Percentiles rank a stretch among this genome's conserved stretches.
These are phyloP conservation scores for Drosophila kanapiae DNA, from an alignment of 1,140 invertebrate genomes.

Conservation along the genomic window DNA sequence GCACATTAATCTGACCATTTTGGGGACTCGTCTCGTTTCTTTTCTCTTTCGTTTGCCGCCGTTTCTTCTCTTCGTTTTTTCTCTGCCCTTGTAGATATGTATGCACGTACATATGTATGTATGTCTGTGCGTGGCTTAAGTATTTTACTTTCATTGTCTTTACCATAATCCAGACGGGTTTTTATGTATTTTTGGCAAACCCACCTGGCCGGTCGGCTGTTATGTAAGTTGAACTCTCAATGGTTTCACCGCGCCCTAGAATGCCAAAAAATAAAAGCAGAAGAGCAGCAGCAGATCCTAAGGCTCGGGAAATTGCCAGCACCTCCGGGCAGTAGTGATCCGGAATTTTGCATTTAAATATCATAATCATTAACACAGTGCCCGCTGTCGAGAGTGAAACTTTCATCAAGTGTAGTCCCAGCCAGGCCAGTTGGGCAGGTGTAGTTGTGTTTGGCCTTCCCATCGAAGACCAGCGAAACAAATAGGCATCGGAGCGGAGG, in stretches of 20 bases:
- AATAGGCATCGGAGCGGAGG: constrained; percentile 27
- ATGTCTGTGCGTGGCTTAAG: constrained; percentile 12
- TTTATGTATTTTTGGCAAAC: constrained; percentile 47
- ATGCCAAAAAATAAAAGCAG: constrained; percentile 44
- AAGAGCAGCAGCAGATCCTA: constrained; percentile 4
- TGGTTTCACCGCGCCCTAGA: constrained; percentile 59
- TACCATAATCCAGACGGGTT: constrained; percentile 36
- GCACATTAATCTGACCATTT: constrained; percentile 60
- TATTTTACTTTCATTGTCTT: constrained; percentile 44
- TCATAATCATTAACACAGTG: constrained; percentile 15
- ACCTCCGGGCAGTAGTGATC: constrained; percentile 2
- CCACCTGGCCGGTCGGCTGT: constrained; percentile 18
- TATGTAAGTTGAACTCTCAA: constrained; percentile 56
- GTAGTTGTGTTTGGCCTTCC: constrained; percentile 31
- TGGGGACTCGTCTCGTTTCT: constrained; percentile 17
- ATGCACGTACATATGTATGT: constrained; percentile 2
- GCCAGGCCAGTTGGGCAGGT: constrained; percentile 10
- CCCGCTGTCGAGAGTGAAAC: constrained; percentile 27
- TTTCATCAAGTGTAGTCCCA: constrained; percentile 11
- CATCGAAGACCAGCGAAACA: constrained; percentile 25
- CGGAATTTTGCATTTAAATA: constrained; percentile 45
- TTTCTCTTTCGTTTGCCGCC: constrained; percentile 11
- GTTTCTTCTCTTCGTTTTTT: constrained; percentile 25
- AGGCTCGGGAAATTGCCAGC: constrained; percentile 3
- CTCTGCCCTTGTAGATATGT: constrained; percentile 40